Percentiles rank a stretch among this genome's conserved stretches.
These are phyloP conservation scores for Syrrhaptes paradoxus DNA, from an alignment of 2,113 vertebrate species.

Conservation along the genomic window DNA sequence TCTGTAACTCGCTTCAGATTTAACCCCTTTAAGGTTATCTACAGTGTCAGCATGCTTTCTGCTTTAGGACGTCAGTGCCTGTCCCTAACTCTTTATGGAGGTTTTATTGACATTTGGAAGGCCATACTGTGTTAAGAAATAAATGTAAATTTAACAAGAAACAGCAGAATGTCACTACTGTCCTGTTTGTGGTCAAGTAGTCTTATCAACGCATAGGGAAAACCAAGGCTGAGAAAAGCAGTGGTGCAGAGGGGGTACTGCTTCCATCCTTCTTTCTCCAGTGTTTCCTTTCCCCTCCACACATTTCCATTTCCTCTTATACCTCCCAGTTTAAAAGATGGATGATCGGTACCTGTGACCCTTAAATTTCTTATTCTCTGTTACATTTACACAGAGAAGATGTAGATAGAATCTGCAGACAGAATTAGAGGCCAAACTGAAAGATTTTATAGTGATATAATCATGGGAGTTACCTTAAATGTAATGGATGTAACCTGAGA, in stretches of 20 bases:
- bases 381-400: constrained; percentile 54
- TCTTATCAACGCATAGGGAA: background rate
- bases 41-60: background rate
- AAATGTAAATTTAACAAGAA: background rate
- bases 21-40: constrained; percentile 33
- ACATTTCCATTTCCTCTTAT: background rate
- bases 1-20: background rate
- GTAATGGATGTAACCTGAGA: constrained; percentile 33
- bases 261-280: background rate
- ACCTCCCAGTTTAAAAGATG: background rate
- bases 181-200: background rate
- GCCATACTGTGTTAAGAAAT: background rate
- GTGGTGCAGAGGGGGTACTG: background rate
- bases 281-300: background rate
- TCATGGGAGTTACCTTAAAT: constrained; percentile 27
- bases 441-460: constrained; percentile 49
- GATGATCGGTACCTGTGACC: background rate
- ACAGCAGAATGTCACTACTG: background rate
- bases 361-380: constrained; percentile 28
- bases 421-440: constrained; percentile 62
- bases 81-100: background rate
- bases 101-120: background rate
- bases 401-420: constrained; percentile 71
- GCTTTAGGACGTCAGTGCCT: background rate
- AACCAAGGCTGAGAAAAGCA: background rate